Percentiles rank a stretch among this genome's conserved stretches.
phyloP scores from a whole-genome alignment of 1,140 invertebrate species.

The Melanaphis sacchari region DNA sequence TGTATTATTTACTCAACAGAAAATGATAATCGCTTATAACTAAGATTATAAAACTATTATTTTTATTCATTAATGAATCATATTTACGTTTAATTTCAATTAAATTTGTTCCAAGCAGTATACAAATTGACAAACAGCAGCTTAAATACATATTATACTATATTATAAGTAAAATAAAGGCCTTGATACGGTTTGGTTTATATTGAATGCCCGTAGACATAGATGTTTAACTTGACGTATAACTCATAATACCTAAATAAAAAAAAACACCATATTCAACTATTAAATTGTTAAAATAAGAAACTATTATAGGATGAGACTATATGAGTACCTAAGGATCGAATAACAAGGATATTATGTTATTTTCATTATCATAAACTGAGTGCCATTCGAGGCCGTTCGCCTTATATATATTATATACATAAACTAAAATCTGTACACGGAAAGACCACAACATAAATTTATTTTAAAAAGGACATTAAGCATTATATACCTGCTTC shows the following conservation, averaged over 20 bases:
- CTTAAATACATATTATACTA: background rate
- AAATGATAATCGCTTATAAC: background rate
- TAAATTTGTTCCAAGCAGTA: background rate
- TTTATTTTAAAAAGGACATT: slow-evolving; percentile 11
- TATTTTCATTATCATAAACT: slow-evolving; percentile 12
- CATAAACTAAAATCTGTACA: background rate
- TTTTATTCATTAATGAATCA: background rate
- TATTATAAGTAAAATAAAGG: background rate
- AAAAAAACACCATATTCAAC: background rate
- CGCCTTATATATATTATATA: slow-evolving; percentile 22
- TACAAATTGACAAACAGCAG: background rate
- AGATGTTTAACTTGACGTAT: background rate
- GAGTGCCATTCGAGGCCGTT: background rate
- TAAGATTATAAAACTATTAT: background rate
- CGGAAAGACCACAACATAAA: background rate
- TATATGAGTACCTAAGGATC: background rate
- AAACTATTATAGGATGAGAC: background rate
- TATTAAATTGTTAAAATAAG: background rate
- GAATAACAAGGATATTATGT: slow-evolving; percentile 9
- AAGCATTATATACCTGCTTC: background rate
- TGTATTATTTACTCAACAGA: background rate
- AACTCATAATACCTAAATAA: background rate
- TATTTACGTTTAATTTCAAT: background rate
- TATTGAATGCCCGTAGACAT: background rate
- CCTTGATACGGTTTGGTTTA: background rate